phyloP scores from a whole-genome alignment of 2,888 invertebrate species.

The Melanargia galathea region DNA sequence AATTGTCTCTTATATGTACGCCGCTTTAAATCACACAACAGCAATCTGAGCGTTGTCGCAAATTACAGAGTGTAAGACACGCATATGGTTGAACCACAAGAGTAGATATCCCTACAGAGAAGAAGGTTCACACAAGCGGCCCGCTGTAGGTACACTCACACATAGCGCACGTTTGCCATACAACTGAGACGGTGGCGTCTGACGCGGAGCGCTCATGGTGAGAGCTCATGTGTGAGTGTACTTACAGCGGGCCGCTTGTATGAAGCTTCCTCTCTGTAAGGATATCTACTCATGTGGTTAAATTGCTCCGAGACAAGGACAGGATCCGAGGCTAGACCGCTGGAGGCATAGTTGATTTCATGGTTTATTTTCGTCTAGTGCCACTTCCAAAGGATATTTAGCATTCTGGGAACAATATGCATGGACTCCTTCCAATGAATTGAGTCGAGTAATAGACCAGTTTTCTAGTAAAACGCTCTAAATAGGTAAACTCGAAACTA shows the following conservation, averaged over 20 bases:
- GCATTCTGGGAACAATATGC: conserved; percentile 11
- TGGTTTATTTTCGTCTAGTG: conserved; percentile 32
- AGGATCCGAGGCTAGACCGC: conserved; percentile 58
- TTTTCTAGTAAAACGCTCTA: background rate
- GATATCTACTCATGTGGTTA: conserved; percentile 65
- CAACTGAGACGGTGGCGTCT: too few relatives aligned
- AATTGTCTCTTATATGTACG: conserved; percentile 24
- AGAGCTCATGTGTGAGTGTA: too few relatives aligned
- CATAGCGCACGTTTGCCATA: too few relatives aligned
- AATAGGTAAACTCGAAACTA: background rate
- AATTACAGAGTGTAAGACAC: conserved; percentile 67
- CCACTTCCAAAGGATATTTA: conserved; percentile 13
- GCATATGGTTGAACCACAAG: too few relatives aligned
- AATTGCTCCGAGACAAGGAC: conserved; percentile 70
- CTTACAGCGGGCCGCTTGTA: too few relatives aligned
- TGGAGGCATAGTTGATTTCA: conserved; percentile 43
- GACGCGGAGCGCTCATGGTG: too few relatives aligned
- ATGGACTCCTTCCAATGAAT: background rate
- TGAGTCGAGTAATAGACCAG: background rate
- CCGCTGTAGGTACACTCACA: too few relatives aligned
- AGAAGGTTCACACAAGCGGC: too few relatives aligned
- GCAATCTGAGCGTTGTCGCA: conserved; percentile 63
- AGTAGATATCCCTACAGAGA: too few relatives aligned
- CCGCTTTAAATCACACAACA: conserved; percentile 56
- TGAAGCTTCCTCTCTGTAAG: too few relatives aligned